Base-by-base conservation (phyloP, 2,797 vertebrate species). In the Leptatherina wallacei region DNA sequence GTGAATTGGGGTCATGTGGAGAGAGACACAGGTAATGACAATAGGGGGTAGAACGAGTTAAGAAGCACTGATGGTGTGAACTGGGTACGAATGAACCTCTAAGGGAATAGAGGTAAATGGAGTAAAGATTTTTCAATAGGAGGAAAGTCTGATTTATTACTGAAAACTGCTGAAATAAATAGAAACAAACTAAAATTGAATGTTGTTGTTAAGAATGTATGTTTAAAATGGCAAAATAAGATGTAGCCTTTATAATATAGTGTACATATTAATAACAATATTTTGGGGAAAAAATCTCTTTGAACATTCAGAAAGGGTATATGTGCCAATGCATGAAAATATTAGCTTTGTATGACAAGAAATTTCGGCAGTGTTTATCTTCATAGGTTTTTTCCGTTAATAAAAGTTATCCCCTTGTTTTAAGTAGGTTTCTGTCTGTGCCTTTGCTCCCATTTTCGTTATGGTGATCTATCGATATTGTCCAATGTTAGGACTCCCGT, bases 1-100 rank as follows among this genome's bases (percentile, higher is more conserved):
- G 82, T 74, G 86, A 92, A 93, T 92, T 85, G 79, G 91, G 92
- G 91, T 91, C 92, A 92, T 62, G 75, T 70, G 71, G 87, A 88
- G 84, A 87, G 81, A 90, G 68, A 89, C 82, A 80, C 80, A 82
- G 85, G 81, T 82, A 88, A 83, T 85, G 83, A 88, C 83, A 87
- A 83, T 75, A 65, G 80, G 88, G 75, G 81, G 86, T 56, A 72
- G 82, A 81, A 73, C 6, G 30, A 81, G 71, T 78, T 81, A 81
- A 78, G 69, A 78, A 81, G 76, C 67, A 67, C 64, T 57, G 78
- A 82, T 85, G 84, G 81, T 73, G 87, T 59, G 81, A 85, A 75
- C 70, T 14, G 74, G 67, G 65, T 54, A 69, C 51, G 57, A 77
- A 61, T 60, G 51, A 72, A 30, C 63, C 69, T 67, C 77, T 61